Evolutionary conservation across 1,140 invertebrate species (phyloP).

Genomic region (Oppia nitens): DNA sequence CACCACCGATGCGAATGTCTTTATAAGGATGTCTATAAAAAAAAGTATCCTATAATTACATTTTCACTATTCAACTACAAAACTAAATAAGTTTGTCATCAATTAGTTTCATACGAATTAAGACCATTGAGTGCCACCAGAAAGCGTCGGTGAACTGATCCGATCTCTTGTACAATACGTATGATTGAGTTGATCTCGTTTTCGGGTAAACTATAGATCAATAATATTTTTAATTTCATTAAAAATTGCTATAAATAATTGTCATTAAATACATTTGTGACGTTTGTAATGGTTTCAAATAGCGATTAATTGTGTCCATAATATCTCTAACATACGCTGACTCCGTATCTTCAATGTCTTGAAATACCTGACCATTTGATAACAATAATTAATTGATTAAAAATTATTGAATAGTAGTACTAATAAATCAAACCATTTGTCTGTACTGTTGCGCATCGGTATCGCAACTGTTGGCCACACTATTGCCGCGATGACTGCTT

Average conservation of each 20-base stretch:
- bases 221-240: constrained; percentile 2
- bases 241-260: background rate
- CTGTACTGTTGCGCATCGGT: background rate
- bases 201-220: constrained; percentile 45
- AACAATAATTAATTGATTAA: background rate
- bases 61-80: background rate
- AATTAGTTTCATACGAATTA: constrained; percentile 6
- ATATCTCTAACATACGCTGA: constrained; percentile 70
- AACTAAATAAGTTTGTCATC: constrained; percentile 3
- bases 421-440: background rate
- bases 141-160: constrained; percentile 6
- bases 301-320: constrained; percentile 61
- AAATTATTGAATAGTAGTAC: background rate
- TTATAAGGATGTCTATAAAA: constrained; percentile 39
- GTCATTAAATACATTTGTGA: constrained; percentile 55
- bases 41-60: constrained; percentile 7
- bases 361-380: constrained; percentile 40
- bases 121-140: constrained; percentile 1
- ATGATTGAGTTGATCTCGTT: constrained; percentile 69
- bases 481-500: background rate
- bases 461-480: background rate
- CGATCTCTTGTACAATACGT: constrained; percentile 7
- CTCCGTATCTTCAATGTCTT: constrained; percentile 83
- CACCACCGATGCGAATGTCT: constrained; percentile 71
- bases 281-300: constrained; percentile 61